phyloP scores from a whole-genome alignment of 2,888 invertebrate genomes.

The Dryobotodes eremita region DNA sequence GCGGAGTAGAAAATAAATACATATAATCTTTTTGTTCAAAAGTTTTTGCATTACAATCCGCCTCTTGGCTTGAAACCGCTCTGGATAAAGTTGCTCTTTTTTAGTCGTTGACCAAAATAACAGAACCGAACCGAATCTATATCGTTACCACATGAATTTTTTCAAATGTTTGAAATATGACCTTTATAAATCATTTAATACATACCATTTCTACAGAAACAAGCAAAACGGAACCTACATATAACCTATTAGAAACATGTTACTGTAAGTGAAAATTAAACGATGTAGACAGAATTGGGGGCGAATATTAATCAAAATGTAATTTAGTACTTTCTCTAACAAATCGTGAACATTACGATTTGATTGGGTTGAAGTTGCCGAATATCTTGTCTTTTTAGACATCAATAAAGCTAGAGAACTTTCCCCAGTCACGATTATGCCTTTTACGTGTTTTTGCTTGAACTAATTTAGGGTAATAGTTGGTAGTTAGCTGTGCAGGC shows the following conservation, averaged over 20 bases:
- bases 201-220: conserved; percentile 9
- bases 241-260: conserved; percentile 32
- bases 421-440: conserved; percentile 66
- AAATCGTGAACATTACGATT: conserved; percentile 12
- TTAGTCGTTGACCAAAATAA: not conserved
- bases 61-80: not conserved
- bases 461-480: conserved; percentile 71
- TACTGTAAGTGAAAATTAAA: conserved; percentile 30
- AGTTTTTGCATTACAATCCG: not conserved
- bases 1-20: not conserved
- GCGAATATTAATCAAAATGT: conserved; percentile 22
- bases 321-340: conserved; percentile 25
- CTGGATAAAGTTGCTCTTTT: not conserved
- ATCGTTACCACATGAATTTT: conserved; percentile 4
- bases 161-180: conserved; percentile 7
- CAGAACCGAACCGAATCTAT: not conserved
- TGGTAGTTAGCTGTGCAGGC: conserved; percentile 62
- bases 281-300: conserved; percentile 7
- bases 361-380: conserved; percentile 22
- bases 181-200: conserved; percentile 26
- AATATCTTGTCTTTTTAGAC: conserved; percentile 14
- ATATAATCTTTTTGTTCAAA: not conserved
- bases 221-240: conserved; percentile 12
- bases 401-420: conserved; percentile 42
- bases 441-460: conserved; percentile 59